Conservation (phyloP, 2,888 invertebrate species). For the Ctenicera cuprea region DNA sequence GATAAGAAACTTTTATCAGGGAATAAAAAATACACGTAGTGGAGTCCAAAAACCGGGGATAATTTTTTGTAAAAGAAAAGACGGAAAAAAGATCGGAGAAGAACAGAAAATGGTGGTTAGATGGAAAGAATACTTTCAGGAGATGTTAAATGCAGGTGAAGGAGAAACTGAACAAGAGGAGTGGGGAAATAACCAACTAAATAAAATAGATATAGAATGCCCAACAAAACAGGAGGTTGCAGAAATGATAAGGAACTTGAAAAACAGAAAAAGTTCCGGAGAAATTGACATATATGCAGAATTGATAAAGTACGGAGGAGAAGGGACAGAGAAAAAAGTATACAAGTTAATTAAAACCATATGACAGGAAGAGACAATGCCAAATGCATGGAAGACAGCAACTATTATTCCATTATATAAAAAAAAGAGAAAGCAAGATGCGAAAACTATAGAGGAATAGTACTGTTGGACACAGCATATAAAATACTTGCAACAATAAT, state of each 20-base stretch:
- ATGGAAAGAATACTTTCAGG: neutral
- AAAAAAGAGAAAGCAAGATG: no score
- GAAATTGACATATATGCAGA: neutral
- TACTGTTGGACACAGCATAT: no score
- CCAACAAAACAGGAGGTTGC: slow-evolving; percentile 17
- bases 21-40: neutral
- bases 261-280: neutral
- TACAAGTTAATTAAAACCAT: neutral
- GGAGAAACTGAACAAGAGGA: neutral
- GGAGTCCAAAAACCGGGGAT: neutral
- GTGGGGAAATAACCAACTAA: neutral
- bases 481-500: no score
- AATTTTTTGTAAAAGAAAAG: neutral
- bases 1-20: slow-evolving; percentile 10
- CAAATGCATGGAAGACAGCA: neutral
- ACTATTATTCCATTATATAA: neutral
- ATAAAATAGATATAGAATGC: neutral
- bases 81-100: slow-evolving; percentile 5
- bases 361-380: neutral
- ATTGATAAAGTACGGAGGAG: slow-evolving; percentile 18
- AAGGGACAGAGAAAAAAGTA: neutral
- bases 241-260: slow-evolving; percentile 2
- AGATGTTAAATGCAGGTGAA: slow-evolving; percentile 5
- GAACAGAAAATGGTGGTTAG: slow-evolving; percentile 1
- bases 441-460: no score